Base-by-base conservation (phyloP, 2,888 invertebrate genomes). In the Nomada fabriciana region DNA sequence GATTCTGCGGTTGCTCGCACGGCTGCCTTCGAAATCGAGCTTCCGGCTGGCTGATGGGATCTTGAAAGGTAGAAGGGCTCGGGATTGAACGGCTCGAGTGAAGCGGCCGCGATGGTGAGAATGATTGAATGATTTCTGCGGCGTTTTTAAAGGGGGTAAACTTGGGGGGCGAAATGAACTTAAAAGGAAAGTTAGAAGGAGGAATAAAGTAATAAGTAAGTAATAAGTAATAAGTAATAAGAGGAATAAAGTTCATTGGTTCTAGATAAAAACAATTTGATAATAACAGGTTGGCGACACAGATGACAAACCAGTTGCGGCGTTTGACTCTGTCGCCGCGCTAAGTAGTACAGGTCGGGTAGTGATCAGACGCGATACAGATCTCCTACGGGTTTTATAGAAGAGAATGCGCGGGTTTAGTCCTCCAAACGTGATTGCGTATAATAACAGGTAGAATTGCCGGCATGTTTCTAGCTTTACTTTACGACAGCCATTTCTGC, bases 401-500 rank as follows among this genome's bases (percentile, higher is more conserved):
- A 13, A 60, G 11, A 5, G 20, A 23, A 50, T 0, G 20, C 29
- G 7, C 15, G 20, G n/a, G 9, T 15, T 36, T 13, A 20, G 20
- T 15, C 3, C 43, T 20, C 9, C 29, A 36, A 20, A 60, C 18
- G 43, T 13, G 18, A 15, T 42, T 42, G 20, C 5, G 36, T 52
- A 52, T 63, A 36, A 71, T 63, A 64, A 57, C n/a, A 18, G 13
- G n/a, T n/a, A 18, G 18, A 60, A 60, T 53, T 25, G 59, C 20
- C 15, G 13, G 7, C n/a, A 20, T 36, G 23, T 11, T 64, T 59
- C 64, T 55, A 47, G 13, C 43, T 1, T 4, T 57, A 25, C 57
- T 43, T 43, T 36, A 25, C 23, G 42, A 5, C 47, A 20, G n/a
- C 47, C 15, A 53, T 67, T 53, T 25, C 9, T 42, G 47, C 20